Conservation (phyloP, 64 coral and sea anemone genomes). For the Catalaphyllia jardinei region DNA sequence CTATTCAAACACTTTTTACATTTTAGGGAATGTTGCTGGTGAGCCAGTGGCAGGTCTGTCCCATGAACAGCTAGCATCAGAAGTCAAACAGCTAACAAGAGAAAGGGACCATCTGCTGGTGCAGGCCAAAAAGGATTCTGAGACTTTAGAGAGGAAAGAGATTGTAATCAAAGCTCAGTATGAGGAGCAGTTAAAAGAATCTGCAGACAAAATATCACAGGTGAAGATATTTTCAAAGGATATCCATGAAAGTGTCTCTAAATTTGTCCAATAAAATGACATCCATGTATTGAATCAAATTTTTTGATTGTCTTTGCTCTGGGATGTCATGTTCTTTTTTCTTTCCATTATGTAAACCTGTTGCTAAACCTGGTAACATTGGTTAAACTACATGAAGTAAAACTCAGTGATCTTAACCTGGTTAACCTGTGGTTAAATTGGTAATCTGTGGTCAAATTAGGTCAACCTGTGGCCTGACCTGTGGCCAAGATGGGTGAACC, state of each 20-base stretch:
- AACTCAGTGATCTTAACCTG: too few species aligned
- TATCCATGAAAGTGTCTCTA: background rate
- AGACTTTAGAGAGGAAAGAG: slow-evolving; percentile 60
- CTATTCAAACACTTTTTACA: background rate
- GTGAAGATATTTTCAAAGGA: slow-evolving; percentile 8
- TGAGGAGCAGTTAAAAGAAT: slow-evolving; percentile 57
- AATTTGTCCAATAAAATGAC: too few species aligned
- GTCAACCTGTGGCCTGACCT: too few species aligned
- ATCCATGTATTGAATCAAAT: too few species aligned
- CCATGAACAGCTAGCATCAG: slow-evolving; percentile 29
- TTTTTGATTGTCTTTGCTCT: too few species aligned
- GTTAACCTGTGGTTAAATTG: too few species aligned
- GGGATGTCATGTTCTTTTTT: too few species aligned
- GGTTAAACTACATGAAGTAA: too few species aligned
- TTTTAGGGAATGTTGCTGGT: background rate
- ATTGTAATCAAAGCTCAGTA: slow-evolving; percentile 54
- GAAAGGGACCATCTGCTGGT: slow-evolving; percentile 78
- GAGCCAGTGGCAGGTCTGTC: background rate
- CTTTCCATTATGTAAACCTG: too few species aligned
- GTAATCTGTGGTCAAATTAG: too few species aligned
- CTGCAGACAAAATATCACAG: slow-evolving; percentile 47
- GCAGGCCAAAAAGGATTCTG: slow-evolving; percentile 73
- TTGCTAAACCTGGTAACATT: too few species aligned
- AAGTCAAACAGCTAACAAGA: slow-evolving; percentile 74
- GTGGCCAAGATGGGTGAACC: too few species aligned